phyloP scores from a whole-genome alignment of 2,113 vertebrate species.

The Oncorhynchus tshawytscha region DNA sequence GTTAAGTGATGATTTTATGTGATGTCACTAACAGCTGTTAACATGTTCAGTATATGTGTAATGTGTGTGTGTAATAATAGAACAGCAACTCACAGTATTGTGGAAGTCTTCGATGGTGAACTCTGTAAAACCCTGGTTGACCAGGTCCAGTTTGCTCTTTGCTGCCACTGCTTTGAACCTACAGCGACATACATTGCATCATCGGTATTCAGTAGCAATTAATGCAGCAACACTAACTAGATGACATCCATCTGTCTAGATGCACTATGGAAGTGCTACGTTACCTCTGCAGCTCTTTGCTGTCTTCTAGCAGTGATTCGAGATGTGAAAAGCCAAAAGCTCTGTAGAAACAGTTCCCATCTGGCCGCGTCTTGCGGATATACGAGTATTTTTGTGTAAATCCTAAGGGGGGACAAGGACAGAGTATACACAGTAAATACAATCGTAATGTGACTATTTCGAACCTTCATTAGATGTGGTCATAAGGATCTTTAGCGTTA shows the following conservation, averaged over 20 bases:
- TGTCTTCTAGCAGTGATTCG: conserved; percentile 87
- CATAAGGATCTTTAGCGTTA: no score
- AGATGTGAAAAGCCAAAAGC: conserved; percentile 92
- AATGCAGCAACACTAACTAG: no score
- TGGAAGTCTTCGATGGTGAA: conserved; percentile 96
- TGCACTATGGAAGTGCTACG: neutral
- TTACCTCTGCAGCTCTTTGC: conserved; percentile 87
- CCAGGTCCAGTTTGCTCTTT: conserved; percentile 90
- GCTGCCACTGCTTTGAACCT: conserved; percentile 91
- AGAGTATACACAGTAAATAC: no score
- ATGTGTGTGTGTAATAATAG: neutral
- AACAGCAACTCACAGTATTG: conserved; percentile 81
- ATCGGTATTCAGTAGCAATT: neutral
- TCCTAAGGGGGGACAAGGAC: conserved; percentile 66
- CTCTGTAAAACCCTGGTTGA: conserved; percentile 89
- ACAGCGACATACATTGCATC: conserved; percentile 2
- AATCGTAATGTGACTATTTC: no score
- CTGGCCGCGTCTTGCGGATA: conserved; percentile 89
- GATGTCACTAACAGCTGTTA: no score
- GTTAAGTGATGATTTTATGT: neutral
- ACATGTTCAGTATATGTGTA: no score
- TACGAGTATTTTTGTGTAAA: conserved; percentile 87
- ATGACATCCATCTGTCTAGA: no score
- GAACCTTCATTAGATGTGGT: no score
- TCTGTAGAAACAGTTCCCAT: conserved; percentile 94